These are phyloP conservation scores for Phaenicophaeus curvirostris DNA, from an alignment of 2,797 vertebrate species.

Conservation along the genomic window DNA sequence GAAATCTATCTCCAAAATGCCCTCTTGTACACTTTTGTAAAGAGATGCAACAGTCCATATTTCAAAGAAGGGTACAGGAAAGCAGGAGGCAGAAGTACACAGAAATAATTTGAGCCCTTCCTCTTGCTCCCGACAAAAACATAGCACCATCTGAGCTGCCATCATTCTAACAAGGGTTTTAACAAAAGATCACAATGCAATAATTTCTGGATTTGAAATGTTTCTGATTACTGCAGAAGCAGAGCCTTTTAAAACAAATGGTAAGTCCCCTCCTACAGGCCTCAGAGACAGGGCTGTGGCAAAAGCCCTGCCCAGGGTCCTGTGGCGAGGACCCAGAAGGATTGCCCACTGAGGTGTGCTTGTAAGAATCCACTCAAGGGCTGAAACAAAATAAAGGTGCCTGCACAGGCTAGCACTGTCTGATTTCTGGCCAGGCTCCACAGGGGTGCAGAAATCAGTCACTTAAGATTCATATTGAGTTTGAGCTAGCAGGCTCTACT, in stretches of 20 bases:
- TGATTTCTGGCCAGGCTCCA: not conserved
- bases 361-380: not conserved
- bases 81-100: not conserved
- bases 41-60: not conserved
- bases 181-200: constrained; percentile 15
- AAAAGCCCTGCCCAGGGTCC: not conserved
- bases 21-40: not conserved
- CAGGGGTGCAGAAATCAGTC: not conserved
- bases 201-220: constrained; percentile 18
- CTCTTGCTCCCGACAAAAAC: not conserved
- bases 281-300: not conserved
- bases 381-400: not conserved
- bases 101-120: not conserved
- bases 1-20: not conserved
- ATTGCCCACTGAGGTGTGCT: not conserved
- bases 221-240: not conserved
- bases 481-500: not conserved
- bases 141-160: not conserved
- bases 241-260: not conserved
- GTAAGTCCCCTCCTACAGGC: not conserved
- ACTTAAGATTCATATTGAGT: not conserved
- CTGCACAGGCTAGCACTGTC: not conserved
- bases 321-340: not conserved
- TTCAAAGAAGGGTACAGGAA: constrained; percentile 21
- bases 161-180: constrained; percentile 8